These are phyloP conservation scores for Acrocephalus kingi DNA, from an alignment of 2,113 vertebrate genomes.

Conservation along the genomic window DNA sequence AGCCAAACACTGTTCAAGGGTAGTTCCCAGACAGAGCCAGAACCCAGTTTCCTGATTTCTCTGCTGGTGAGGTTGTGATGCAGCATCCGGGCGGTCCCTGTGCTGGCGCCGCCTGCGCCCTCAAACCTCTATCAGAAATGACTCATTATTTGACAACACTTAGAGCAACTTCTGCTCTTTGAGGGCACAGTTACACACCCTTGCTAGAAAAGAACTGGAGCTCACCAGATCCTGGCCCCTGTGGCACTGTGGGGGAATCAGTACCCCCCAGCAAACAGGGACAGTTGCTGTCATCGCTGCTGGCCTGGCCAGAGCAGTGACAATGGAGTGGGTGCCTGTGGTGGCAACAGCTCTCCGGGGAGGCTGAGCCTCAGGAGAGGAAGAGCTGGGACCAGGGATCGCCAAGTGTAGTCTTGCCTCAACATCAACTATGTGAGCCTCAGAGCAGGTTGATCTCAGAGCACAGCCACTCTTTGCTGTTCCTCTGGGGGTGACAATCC, in stretches of 20 bases:
- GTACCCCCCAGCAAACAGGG: rapidly evolving
- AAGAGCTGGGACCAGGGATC: not conserved
- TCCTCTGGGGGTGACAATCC: not conserved
- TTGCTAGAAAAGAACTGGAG: not conserved
- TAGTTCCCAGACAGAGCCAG: not conserved
- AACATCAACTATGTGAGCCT: not conserved
- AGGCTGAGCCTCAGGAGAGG: not conserved
- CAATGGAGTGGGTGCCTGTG: not conserved
- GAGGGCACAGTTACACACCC: not conserved
- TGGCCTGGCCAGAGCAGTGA: not conserved
- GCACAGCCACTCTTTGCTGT: rapidly evolving
- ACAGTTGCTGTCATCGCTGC: not conserved
- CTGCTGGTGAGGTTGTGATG: not conserved
- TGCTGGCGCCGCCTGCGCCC: not conserved
- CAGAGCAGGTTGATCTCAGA: not conserved
- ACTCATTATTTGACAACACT: not conserved
- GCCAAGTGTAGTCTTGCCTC: not conserved
- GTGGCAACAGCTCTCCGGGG: not conserved
- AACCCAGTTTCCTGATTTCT: constrained; percentile 42
- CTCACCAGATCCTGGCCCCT: not conserved
- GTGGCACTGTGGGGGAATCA: not conserved
- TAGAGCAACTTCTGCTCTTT: not conserved
- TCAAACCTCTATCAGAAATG: not conserved
- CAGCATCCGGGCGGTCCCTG: not conserved
- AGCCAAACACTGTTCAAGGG: not conserved